Base-by-base conservation (phyloP, 2,797 vertebrate species). In the Sitta carolinensis region DNA sequence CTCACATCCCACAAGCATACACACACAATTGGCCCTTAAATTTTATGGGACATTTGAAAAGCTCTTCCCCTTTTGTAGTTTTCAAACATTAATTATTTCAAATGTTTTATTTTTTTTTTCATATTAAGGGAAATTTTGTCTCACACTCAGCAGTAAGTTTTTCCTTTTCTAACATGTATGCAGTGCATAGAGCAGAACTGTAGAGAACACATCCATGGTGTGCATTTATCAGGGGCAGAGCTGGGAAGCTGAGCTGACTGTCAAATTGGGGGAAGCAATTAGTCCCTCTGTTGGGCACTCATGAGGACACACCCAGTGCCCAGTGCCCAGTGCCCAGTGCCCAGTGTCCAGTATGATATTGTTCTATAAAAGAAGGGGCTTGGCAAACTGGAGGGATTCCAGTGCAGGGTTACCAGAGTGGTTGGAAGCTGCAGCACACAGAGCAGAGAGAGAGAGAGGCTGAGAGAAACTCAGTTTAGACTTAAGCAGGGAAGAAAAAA, bases 31-130 rank as follows among this genome's bases (percentile, higher is more conserved):
- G 92, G 48, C 70, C 42, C 63, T 93, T 73, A 88, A 85, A 74
- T 90, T 68, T 95, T 93, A 92, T 68, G 79, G 89, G 94, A 76
- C 78, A 84, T 88, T 88, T 73, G 52, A 91, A 93, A 93, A 93
- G 52, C 27, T 92, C 62, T 91, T 86, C 26, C 47, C 23, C 68
- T 72, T 84, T 75, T 40, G 19, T 62, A 88, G 54, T 70, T 88
- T 85, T 87, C 54, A 94, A 45, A 84, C 9, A 54, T 68, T 69
- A 87, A 45, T 89, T 69, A 57, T 84, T 92, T 84, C 17, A 77
- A 87, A 32, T 57, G 7, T 51, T 72, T 74, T 40, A 18, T 4
- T 7, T 23, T 59, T 81, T 89, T 50, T 62, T 9, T n/a, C n/a
- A n/a, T 32, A 27, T 54, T 40, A 50, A 64, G 91, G 45, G 27